Base-by-base conservation (phyloP, 2,113 vertebrate species). In the Trematomus loennbergii region DNA sequence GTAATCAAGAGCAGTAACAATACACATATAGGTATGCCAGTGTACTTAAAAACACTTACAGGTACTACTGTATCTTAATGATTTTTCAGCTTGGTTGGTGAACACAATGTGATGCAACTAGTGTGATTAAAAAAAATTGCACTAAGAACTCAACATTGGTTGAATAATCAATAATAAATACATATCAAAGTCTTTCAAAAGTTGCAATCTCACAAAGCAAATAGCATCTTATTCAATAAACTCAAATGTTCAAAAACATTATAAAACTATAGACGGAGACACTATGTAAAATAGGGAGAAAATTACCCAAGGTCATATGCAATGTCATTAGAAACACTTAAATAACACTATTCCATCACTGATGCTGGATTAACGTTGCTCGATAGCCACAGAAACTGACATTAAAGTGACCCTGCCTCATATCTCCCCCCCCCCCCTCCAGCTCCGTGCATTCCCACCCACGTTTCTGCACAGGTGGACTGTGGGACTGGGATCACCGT, bases 391-490 rank as follows among this genome's bases (percentile, higher is more conserved):
- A 45, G 5, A 13, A n/a, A 46, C 40, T 50, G 20, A 50, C 33
- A 40, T 29, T 11, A 57, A 15, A 70, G 40, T 50, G n/a, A 77
- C 57, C 0, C 13, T n/a, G 9, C 20, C 54, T 8, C 29, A 3
- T 11, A 33, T 49, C n/a, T n/a, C n/a, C 59, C 33, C 12, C 69
- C 33, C 36, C 55, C 49, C 59, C 52, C n/a, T 77, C 78, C 57
- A 96, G 96, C 89, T 57, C 95, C 96, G 0, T 96, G 96, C 53
- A 71, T 92, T 7, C 94, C 95, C 40, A 91, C 88, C 48, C 66
- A 80, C 7, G 64, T 93, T 46, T 52, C 4, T 2, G 88, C 89
- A 9, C 22, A 0, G 0, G 73, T 90, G 18, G 86, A 94, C 88
- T 96, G 95, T 53, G 0, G 49, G 1, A 84, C 83, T 0, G 88